Evolutionary conservation across 1,140 invertebrate genomes (phyloP).

Genomic region (Pemphigus obesinymphae): DNA sequence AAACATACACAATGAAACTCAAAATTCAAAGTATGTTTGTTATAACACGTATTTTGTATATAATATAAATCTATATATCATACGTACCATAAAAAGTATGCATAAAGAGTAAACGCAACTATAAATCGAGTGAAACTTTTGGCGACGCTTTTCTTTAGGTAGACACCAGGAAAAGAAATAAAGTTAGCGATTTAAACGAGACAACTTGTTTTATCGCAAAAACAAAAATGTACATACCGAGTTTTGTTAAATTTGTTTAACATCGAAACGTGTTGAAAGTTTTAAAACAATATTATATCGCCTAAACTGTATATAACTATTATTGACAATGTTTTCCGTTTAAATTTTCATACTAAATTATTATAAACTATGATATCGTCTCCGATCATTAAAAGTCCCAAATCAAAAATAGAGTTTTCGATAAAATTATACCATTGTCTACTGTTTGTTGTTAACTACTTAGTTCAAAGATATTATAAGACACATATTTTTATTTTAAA

Average conservation of each 20-base stretch:
- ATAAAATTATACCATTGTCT: too few relatives aligned
- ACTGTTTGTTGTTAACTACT: too few relatives aligned
- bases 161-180: background rate
- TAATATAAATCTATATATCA: too few relatives aligned
- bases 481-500: too few relatives aligned
- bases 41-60: background rate
- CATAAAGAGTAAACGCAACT: background rate
- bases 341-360: too few relatives aligned
- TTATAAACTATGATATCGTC: too few relatives aligned
- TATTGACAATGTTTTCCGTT: too few relatives aligned
- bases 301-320: too few relatives aligned
- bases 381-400: too few relatives aligned
- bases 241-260: background rate
- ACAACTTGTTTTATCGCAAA: background rate
- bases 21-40: background rate
- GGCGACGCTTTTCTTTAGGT: background rate
- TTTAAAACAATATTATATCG: background rate
- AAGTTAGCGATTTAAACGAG: background rate
- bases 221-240: background rate
- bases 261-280: background rate
- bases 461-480: too few relatives aligned
- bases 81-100: too few relatives aligned
- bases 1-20: background rate
- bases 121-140: background rate
- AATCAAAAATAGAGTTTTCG: too few relatives aligned